Evolutionary conservation across 1,140 invertebrate species (phyloP).

Genomic region (Ostrea denselamellosa): DNA sequence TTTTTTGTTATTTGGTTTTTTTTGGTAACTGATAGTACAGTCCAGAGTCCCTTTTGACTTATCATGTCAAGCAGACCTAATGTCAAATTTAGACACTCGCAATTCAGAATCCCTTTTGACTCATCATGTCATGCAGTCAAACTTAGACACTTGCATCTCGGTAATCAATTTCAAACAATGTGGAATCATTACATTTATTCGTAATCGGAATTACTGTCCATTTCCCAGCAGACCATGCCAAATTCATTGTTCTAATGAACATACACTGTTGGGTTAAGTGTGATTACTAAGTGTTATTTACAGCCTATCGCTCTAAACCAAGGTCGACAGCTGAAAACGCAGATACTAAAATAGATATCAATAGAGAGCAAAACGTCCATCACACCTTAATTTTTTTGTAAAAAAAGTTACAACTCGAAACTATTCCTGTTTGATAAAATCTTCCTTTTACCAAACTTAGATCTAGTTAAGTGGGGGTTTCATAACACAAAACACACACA

Average conservation of each 20-base stretch:
- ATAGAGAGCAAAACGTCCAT: too few species aligned
- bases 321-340: too few species aligned
- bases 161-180: slow-evolving; percentile 6
- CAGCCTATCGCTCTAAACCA: too few species aligned
- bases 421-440: too few species aligned
- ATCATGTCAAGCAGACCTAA: not conserved
- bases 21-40: too few species aligned
- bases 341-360: too few species aligned
- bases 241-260: not conserved
- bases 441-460: too few species aligned
- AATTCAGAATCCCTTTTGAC: not conserved
- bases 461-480: too few species aligned
- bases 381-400: too few species aligned
- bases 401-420: too few species aligned
- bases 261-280: not conserved
- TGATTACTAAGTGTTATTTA: not conserved
- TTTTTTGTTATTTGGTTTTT: too few species aligned
- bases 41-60: not conserved
- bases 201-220: not conserved
- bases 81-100: not conserved
- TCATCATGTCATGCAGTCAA: not conserved
- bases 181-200: not conserved
- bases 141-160: not conserved
- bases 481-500: too few species aligned
- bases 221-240: not conserved